Conservation (phyloP, 2,113 vertebrate species). For the Elachura formosa region DNA sequence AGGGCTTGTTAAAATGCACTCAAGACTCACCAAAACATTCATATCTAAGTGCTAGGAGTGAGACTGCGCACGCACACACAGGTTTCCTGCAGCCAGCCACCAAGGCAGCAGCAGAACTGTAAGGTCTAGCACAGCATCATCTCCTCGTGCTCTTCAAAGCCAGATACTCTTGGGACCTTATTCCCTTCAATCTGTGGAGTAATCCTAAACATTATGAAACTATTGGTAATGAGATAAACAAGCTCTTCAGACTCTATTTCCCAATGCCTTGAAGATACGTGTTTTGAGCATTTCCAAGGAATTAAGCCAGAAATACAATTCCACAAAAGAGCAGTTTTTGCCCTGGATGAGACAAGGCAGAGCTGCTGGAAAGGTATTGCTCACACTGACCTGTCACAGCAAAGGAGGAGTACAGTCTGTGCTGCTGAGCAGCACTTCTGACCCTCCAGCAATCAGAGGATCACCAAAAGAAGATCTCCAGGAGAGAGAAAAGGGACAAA, state of each 20-base stretch:
- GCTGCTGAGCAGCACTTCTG: neutral
- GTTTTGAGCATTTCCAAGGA: neutral
- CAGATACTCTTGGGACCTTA: neutral
- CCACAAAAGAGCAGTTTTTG: neutral
- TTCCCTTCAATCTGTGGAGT: neutral
- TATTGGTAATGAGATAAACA: neutral
- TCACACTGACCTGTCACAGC: rapidly evolving
- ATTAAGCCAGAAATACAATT: neutral
- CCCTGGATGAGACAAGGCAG: neutral
- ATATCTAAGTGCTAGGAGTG: neutral
- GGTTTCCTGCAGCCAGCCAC: neutral
- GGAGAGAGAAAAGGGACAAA: neutral
- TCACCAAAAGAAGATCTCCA: neutral
- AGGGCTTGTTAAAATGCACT: neutral
- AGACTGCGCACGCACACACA: rapidly evolving
- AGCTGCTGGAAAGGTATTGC: neutral
- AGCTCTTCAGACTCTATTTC: neutral
- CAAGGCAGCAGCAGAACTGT: neutral
- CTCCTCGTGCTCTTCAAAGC: neutral
- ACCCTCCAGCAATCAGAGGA: neutral
- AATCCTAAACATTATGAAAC: neutral
- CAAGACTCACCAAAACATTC: neutral
- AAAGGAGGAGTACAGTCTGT: neutral
- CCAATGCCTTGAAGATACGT: neutral
- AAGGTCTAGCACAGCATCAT: neutral